Evolutionary conservation across 1,140 invertebrate species (phyloP).

Genomic region (Solen grandis): DNA sequence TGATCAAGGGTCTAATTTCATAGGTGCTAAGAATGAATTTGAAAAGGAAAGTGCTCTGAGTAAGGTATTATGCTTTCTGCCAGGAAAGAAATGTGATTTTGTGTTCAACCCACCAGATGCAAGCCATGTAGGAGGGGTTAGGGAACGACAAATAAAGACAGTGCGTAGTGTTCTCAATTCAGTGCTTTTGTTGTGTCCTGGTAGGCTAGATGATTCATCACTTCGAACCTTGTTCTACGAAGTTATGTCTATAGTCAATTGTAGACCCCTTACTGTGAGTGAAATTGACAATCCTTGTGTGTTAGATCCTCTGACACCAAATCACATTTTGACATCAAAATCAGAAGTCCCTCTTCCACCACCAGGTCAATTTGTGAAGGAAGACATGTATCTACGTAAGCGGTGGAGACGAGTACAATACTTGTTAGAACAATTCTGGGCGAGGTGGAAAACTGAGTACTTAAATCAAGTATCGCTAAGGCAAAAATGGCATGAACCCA

Average conservation of each 20-base stretch:
- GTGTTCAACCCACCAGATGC: slow-evolving; percentile 36
- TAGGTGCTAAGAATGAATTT: slow-evolving; percentile 40
- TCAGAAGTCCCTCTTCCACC: no score
- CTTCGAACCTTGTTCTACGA: slow-evolving; percentile 54
- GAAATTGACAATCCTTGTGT: not conserved
- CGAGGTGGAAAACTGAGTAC: no score
- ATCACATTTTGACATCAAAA: no score
- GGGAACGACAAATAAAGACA: slow-evolving; percentile 57
- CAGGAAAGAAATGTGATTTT: not conserved
- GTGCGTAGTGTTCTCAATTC: slow-evolving; percentile 46
- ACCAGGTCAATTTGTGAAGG: no score
- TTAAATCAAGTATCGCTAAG: no score
- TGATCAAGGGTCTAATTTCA: slow-evolving; percentile 57
- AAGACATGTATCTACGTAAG: no score
- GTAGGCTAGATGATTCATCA: slow-evolving; percentile 49
- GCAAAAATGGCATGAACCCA: no score
- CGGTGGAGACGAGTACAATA: no score
- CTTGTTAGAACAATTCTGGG: no score
- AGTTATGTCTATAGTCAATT: slow-evolving; percentile 43
- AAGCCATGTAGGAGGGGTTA: slow-evolving; percentile 52
- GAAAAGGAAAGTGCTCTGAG: not conserved
- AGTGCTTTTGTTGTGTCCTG: slow-evolving; percentile 4
- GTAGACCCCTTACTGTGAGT: slow-evolving; percentile 43
- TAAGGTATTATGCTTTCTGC: not conserved
- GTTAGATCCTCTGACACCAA: no score